phyloP scores from a whole-genome alignment of 2,113 vertebrate genomes.

The Anoura caudifer region DNA sequence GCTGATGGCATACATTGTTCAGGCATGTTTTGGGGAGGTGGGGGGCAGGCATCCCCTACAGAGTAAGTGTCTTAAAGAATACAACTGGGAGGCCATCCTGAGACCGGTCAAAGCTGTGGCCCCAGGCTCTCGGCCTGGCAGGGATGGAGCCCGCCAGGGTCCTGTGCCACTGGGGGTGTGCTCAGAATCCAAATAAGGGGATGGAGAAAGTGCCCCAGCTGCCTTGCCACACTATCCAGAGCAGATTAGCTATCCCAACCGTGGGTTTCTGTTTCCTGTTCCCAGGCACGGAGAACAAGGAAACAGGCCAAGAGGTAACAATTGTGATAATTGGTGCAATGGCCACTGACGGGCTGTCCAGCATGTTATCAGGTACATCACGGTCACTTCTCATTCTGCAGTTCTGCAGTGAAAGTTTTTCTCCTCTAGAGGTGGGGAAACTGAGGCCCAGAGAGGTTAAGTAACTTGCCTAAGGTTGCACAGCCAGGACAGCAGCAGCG shows the following conservation, averaged over 20 bases:
- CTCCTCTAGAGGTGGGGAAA: not conserved
- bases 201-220: not conserved
- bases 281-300: not conserved
- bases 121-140: rapidly evolving
- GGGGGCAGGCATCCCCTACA: not conserved
- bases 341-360: not conserved
- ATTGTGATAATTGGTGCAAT: not conserved
- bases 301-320: not conserved
- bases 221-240: not conserved
- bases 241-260: not conserved
- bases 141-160: rapidly evolving
- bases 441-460: not conserved
- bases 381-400: too few relatives aligned
- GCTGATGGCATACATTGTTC: not conserved
- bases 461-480: not conserved
- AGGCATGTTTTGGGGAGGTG: not conserved
- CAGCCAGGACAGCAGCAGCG: not conserved
- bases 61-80: not conserved
- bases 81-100: not conserved
- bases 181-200: not conserved
- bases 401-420: not conserved
- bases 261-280: not conserved
- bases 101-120: rapidly evolving
- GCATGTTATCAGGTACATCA: rapidly evolving
- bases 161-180: rapidly evolving